Evolutionary conservation across 2,797 vertebrate species (phyloP).

Genomic region (Pyrocephalus nanus): DNA sequence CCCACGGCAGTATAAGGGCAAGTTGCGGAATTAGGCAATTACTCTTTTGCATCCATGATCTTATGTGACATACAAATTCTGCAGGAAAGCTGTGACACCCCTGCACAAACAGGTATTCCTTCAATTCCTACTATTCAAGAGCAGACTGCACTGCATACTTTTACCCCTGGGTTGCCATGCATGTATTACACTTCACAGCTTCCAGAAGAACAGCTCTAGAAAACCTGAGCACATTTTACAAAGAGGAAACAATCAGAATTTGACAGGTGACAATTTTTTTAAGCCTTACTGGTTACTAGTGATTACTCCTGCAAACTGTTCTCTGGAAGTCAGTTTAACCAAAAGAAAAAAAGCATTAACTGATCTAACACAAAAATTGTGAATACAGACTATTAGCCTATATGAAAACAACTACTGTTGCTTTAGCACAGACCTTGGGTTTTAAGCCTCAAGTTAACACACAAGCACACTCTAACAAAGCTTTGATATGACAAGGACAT

Average conservation of each 20-base stretch:
- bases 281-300: neutral
- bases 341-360: neutral
- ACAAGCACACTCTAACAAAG: neutral
- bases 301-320: neutral
- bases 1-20: neutral
- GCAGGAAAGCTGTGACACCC: neutral
- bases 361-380: neutral
- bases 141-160: neutral
- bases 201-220: neutral
- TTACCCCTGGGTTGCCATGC: neutral
- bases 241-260: neutral
- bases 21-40: neutral
- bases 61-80: neutral
- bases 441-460: neutral
- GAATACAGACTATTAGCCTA: neutral
- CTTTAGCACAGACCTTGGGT: neutral
- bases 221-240: neutral
- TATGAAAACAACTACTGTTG: neutral
- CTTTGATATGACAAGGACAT: neutral
- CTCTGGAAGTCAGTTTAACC: neutral
- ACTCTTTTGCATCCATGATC: neutral
- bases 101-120: neutral
- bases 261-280: neutral
- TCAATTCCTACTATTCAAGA: neutral
- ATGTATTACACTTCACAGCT: neutral